These are phyloP conservation scores for Brachyrhaphis roseni DNA, from an alignment of 2,797 vertebrate genomes.

Conservation along the genomic window DNA sequence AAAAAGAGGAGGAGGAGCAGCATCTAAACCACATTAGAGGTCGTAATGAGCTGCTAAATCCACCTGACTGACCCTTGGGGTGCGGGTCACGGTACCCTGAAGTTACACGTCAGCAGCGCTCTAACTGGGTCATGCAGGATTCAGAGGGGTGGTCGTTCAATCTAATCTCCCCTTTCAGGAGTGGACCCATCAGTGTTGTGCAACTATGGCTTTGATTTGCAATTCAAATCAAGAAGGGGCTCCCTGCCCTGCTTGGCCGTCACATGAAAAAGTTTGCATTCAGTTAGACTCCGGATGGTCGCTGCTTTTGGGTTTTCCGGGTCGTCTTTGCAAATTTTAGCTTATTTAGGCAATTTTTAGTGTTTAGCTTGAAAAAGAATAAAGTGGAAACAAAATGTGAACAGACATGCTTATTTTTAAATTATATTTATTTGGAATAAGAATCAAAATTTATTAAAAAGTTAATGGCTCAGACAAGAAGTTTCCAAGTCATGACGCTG, in stretches of 20 bases:
- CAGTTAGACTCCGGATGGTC: background rate
- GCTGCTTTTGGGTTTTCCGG: background rate
- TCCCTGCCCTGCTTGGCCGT: background rate
- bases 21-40: background rate
- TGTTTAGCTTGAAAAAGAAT: background rate
- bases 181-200: background rate
- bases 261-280: background rate
- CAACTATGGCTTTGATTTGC: conserved; percentile 1
- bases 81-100: background rate
- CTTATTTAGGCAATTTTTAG: background rate
- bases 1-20: background rate
- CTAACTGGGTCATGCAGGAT: conserved; percentile 3
- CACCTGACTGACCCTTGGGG: background rate
- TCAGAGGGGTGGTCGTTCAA: background rate
- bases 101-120: background rate
- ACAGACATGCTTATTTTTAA: background rate
- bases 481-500: background rate
- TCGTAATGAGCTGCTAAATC: background rate
- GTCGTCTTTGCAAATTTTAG: background rate
- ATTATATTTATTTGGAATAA: background rate
- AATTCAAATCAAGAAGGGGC: conserved; percentile 4
- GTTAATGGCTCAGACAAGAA: background rate
- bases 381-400: background rate
- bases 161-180: conserved; percentile 2
- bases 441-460: background rate